A percentile compares a stretch with the other conserved stretches of the same genome.
Evolutionary conservation across 37 sponge, comb jelly and placozoan species (phyloP).

Genomic region (Tethya wilhelma): DNA sequence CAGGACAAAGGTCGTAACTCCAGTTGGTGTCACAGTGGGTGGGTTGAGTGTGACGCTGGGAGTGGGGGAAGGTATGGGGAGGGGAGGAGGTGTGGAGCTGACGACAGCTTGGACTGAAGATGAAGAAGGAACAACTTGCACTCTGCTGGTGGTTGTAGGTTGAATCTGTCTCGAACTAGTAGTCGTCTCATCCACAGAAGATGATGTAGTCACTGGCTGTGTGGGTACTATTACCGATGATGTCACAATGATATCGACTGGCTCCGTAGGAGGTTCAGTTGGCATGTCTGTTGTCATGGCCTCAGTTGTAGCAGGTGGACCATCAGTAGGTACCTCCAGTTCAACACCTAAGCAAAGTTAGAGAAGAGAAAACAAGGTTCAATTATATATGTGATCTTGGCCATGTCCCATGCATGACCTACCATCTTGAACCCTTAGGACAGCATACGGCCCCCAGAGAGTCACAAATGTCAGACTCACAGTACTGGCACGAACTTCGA

Average conservation of each 20-base stretch:
- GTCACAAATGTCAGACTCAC: constrained; percentile 23
- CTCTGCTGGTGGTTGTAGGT: neutral
- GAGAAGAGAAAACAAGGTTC: too few species aligned
- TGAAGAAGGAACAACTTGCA: neutral
- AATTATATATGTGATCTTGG: too few species aligned
- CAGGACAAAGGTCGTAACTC: neutral
- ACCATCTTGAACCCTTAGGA: constrained; percentile 62
- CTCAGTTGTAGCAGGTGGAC: constrained; percentile 9
- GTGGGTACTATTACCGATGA: neutral
- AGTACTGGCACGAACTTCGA: constrained; percentile 54
- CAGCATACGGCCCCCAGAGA: constrained; percentile 55
- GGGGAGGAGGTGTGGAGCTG: neutral
- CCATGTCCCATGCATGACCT: neutral
- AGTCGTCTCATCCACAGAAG: neutral
- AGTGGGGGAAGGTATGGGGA: constrained; percentile 8
- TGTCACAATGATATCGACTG: neutral
- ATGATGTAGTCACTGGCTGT: neutral
- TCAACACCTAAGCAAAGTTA: constrained; percentile 5
- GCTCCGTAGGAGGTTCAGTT: neutral
- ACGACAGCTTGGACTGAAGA: constrained; percentile 5
- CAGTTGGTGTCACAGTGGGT: constrained; percentile 15
- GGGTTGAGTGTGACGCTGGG: constrained; percentile 11
- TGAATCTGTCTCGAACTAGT: neutral
- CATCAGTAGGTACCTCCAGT: constrained; percentile 17
- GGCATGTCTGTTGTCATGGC: neutral